phyloP scores from a whole-genome alignment of 2,797 vertebrate species.

The Sebastes diploproa region DNA sequence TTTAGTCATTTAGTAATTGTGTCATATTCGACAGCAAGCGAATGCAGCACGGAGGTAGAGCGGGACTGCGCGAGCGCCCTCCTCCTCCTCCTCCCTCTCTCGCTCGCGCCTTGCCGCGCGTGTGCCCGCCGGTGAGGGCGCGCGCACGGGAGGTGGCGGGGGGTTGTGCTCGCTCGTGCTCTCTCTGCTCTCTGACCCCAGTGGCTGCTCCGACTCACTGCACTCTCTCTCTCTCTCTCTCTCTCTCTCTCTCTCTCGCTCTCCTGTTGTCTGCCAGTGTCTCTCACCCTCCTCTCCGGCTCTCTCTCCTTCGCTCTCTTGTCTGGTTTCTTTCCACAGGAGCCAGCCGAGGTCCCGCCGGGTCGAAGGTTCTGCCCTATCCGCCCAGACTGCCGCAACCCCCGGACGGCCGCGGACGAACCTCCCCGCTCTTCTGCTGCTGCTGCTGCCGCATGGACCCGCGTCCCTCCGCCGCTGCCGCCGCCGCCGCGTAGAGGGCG shows the following conservation, averaged over 20 bases:
- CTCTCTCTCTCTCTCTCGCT: conserved; percentile 53
- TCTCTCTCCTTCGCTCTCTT: conserved; percentile 45
- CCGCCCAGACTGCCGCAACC: conserved; percentile 79
- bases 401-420: conserved; percentile 65
- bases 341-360: conserved; percentile 87
- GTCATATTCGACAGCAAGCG: conserved; percentile 31
- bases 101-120: conserved; percentile 36
- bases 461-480: conserved; percentile 68
- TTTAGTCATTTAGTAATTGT: neutral
- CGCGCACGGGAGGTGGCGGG: conserved; percentile 69
- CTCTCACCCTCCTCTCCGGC: conserved; percentile 76
- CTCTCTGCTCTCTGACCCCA: conserved; percentile 86
- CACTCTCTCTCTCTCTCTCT: conserved; percentile 72
- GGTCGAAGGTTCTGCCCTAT: conserved; percentile 95
- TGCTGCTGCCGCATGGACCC: conserved; percentile 84
- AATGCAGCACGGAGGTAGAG: conserved; percentile 55
- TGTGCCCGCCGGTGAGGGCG: conserved; percentile 59
- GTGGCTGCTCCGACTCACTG: conserved; percentile 88
- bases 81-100: neutral
- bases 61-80: conserved; percentile 31
- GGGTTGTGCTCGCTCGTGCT: conserved; percentile 78
- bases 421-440: conserved; percentile 58
- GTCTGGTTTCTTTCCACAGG: conserved; percentile 77
- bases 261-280: conserved; percentile 72
- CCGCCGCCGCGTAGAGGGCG: conserved; percentile 82